phyloP scores from a whole-genome alignment of 1,140 invertebrate species.

The Eciton burchellii region DNA sequence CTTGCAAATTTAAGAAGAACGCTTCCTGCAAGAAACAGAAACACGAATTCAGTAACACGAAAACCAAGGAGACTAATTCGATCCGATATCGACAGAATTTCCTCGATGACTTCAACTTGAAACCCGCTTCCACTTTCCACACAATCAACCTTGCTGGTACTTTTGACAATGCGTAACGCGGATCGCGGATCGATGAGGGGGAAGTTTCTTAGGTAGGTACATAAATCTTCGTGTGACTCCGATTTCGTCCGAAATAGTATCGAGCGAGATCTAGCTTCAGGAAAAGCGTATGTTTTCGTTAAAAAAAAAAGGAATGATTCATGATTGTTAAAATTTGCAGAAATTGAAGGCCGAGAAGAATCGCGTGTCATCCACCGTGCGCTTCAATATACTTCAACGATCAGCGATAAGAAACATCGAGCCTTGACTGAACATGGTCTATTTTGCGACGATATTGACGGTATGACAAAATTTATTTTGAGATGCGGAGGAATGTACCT shows the following conservation, averaged over 20 bases:
- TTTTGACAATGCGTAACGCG: background rate
- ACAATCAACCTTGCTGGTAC: background rate
- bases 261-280: background rate
- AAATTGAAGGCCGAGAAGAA: slow-evolving; percentile 1
- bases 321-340: background rate
- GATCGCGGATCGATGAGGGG: background rate
- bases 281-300: too few relatives aligned
- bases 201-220: slow-evolving; percentile 10
- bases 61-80: background rate
- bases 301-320: too few relatives aligned
- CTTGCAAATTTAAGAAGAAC: background rate
- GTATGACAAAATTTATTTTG: background rate
- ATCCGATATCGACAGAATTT: background rate
- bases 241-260: background rate
- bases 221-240: background rate
- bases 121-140: background rate
- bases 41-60: slow-evolving; percentile 4
- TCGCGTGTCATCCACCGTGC: background rate
- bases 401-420: background rate
- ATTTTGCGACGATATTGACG: background rate
- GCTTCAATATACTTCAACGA: background rate
- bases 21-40: background rate
- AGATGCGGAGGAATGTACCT: background rate
- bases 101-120: background rate
- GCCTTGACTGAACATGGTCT: background rate